Evolutionary conservation across 2,797 vertebrate genomes (phyloP), one percentile per base, ranked within the genome.

Genomic region (Neomorphus geoffroyi): DNA sequence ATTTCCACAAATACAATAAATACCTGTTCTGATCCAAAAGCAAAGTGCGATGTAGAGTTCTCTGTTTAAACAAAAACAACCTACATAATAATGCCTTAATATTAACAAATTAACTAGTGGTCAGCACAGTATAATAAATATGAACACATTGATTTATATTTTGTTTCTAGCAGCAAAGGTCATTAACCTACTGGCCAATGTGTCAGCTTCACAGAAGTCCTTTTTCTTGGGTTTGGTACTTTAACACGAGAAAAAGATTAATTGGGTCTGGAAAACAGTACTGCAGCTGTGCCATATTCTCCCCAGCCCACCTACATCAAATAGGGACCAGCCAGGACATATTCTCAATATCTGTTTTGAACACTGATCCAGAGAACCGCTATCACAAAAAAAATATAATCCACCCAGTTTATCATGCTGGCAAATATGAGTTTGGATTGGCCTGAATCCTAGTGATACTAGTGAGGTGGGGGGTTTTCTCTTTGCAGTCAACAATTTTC

Each of bases 111-210:
- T 74, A 73, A 71, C 89, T 81, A 97, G 93, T 97, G 96, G 95
- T 96, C 94, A 96, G 94, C 84, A 95, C 69, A 93, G 69, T 93
- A 88, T 96, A 97, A 97, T 97, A 97, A 97, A 97, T 97, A 97
- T 45, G 82, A 97, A 97, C 89, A 94, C 80, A 96, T 12, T 72
- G 90, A 96, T 94, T 95, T 97, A 93, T 57, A 60, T 71, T 92
- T 94, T 83, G 73, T 83, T 94, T 85, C 95, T 97, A 98, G 97
- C 98, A 98, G 97, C 97, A 98, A 97, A 93, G 81, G 57, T 96
- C 78, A 97, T 90, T 91, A 96, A 96, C 65, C 81, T 97, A 97
- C 94, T 96, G 94, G 97, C 96, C 96, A 96, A 93, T 82, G 87
- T 77, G 77, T 94, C 61, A 97, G 83, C 51, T 80, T 95, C 94